phyloP scores from a whole-genome alignment of 1,140 invertebrate species.

The Sweltsa coloradensis region DNA sequence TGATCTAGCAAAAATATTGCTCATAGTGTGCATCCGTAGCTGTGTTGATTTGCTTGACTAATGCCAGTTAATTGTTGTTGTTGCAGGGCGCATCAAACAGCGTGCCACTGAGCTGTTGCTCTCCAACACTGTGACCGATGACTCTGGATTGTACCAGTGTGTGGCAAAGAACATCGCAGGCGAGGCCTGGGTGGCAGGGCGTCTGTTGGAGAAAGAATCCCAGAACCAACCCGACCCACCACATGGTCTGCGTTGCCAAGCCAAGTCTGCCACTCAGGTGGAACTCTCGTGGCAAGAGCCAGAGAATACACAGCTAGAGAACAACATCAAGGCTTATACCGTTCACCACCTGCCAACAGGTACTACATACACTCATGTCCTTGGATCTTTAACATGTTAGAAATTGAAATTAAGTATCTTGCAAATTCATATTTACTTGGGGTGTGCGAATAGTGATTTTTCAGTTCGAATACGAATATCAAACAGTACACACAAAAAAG shows the following conservation, averaged over 20 bases:
- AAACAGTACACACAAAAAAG: too few relatives aligned
- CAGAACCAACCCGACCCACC: slow-evolving; percentile 41
- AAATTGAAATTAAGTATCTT: not conserved
- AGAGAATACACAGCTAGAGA: slow-evolving; percentile 29
- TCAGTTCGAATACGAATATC: too few relatives aligned
- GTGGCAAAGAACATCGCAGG: slow-evolving; percentile 53
- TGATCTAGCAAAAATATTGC: too few relatives aligned
- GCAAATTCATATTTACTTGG: too few relatives aligned
- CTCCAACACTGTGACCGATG: slow-evolving; percentile 47
- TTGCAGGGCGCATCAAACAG: slow-evolving; percentile 37
- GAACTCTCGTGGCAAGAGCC: slow-evolving; percentile 39
- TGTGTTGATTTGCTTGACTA: too few relatives aligned
- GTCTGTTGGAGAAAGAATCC: slow-evolving; percentile 39
- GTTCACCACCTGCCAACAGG: slow-evolving; percentile 46
- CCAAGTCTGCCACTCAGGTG: slow-evolving; percentile 40
- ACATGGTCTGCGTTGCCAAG: slow-evolving; percentile 37
- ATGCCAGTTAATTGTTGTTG: too few relatives aligned
- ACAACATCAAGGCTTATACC: slow-evolving; percentile 44
- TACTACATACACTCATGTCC: slow-evolving; percentile 22
- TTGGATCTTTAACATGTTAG: not conserved
- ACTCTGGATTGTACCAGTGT: slow-evolving; percentile 67
- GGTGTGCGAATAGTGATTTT: too few relatives aligned
- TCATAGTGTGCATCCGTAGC: too few relatives aligned
- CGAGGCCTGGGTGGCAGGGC: slow-evolving; percentile 43
- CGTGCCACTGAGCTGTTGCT: slow-evolving; percentile 42